Percentiles rank a stretch among this genome's conserved stretches.
These are phyloP conservation scores for Callipepla californica DNA, from an alignment of 2,113 vertebrate genomes.

Conservation along the genomic window DNA sequence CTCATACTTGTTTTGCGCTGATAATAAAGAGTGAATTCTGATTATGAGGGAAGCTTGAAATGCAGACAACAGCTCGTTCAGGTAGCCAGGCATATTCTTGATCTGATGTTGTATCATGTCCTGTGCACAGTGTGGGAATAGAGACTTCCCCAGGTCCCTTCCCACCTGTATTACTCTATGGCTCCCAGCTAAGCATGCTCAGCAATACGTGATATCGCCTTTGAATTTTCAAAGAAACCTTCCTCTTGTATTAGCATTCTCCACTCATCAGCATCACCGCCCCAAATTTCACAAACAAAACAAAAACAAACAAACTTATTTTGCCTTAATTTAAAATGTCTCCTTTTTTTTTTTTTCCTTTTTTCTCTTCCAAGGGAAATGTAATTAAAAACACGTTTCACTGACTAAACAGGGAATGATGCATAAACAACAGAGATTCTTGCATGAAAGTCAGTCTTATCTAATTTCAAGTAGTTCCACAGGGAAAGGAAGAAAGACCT, in stretches of 20 bases:
- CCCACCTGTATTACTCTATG: not conserved
- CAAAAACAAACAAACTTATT: not conserved
- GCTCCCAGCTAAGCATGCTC: not conserved
- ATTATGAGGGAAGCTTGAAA: not conserved
- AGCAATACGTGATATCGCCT: not conserved
- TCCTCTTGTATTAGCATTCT: not conserved
- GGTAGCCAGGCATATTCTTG: not conserved
- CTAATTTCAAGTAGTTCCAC: constrained; percentile 46
- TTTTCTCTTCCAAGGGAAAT: not conserved
- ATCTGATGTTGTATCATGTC: not conserved
- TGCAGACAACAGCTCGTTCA: not conserved
- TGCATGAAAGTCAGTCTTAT: constrained; percentile 29
- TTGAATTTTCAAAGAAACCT: not conserved
- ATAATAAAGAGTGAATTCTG: not conserved
- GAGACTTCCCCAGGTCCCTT: not conserved
- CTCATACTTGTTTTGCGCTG: not conserved
- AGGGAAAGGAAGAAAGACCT: constrained; percentile 25
- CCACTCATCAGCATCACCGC: not conserved
- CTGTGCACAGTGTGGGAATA: accelerated
- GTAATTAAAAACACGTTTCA: constrained; percentile 11
- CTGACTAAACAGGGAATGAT: not conserved
- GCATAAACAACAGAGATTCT: constrained; percentile 53
- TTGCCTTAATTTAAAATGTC: constrained; percentile 26
- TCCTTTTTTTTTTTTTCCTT: not conserved
- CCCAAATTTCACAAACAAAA: not conserved